phyloP scores from a whole-genome alignment of 2,888 invertebrate species.

The Cancer borealis region DNA sequence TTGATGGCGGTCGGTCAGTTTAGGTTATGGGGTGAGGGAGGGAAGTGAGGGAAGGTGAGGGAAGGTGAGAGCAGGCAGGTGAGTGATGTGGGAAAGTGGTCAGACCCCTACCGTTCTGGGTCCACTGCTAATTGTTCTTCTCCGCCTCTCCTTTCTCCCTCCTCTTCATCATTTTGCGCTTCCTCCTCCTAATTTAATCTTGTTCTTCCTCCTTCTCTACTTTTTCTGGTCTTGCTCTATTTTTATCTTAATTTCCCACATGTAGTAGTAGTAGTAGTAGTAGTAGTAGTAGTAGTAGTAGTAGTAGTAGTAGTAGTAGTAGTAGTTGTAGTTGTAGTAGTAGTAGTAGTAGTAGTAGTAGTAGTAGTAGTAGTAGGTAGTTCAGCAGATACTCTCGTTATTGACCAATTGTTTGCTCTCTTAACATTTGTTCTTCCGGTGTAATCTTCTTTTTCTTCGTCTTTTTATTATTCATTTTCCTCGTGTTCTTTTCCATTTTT shows the following conservation, averaged over 20 bases:
- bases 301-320: too few relatives aligned
- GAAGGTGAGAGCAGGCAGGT: conserved; percentile 38
- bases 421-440: not conserved
- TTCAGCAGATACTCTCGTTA: too few relatives aligned
- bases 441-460: not conserved
- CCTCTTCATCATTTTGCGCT: not conserved
- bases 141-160: not conserved
- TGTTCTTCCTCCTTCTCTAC: not conserved
- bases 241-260: not conserved
- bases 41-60: conserved; percentile 9
- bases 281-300: too few relatives aligned
- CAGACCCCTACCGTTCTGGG: conserved; percentile 46
- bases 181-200: not conserved
- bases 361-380: too few relatives aligned
- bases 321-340: too few relatives aligned
- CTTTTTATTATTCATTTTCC: not conserved
- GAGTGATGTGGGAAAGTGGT: conserved; percentile 60
- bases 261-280: too few relatives aligned
- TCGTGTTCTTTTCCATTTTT: not conserved
- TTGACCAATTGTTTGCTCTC: too few relatives aligned
- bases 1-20: conserved; percentile 43
- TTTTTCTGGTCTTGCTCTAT: not conserved
- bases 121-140: conserved; percentile 63
- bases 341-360: too few relatives aligned
- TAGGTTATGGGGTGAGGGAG: conserved; percentile 52